A percentile compares a stretch with the other conserved stretches of the same genome.
These are phyloP conservation scores for Alces alces DNA, from an alignment of 2,113 vertebrate species.

Conservation along the genomic window DNA sequence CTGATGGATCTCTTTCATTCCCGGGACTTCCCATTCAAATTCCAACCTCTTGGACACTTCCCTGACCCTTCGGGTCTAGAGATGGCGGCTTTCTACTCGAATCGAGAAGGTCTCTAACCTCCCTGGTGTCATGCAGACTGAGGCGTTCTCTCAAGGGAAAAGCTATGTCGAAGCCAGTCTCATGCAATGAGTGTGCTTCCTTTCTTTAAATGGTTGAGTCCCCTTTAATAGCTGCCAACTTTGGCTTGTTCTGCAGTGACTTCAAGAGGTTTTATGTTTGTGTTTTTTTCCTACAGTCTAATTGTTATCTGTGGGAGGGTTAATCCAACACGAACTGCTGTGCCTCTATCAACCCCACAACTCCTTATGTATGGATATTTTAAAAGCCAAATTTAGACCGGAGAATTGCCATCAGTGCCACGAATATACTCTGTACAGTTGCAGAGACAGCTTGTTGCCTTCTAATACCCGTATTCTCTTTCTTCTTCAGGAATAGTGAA, in stretches of 20 bases:
- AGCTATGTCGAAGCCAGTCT: not conserved
- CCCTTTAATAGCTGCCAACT: not conserved
- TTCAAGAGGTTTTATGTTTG: not conserved
- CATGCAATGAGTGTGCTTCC: not conserved
- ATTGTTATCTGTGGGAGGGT: not conserved
- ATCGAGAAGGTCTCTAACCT: not conserved
- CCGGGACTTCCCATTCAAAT: not conserved
- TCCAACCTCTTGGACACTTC: not conserved
- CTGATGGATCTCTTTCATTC: not conserved
- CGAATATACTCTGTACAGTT: rapidly evolving
- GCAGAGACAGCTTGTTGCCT: not conserved
- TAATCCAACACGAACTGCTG: not conserved
- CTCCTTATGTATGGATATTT: not conserved
- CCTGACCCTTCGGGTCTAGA: not conserved
- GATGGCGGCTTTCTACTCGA: not conserved
- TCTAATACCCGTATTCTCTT: not conserved
- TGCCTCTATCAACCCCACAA: not conserved
- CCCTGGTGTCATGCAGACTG: not conserved
- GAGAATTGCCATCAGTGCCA: not conserved
- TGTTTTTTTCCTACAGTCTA: not conserved
- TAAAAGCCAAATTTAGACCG: not conserved
- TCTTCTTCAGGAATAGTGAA: not conserved
- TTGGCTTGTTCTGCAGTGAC: not conserved
- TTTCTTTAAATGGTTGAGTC: not conserved
- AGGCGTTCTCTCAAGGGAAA: not conserved